A percentile compares a stretch with the other conserved stretches of the same genome.
phyloP scores from a whole-genome alignment of 1,140 invertebrate genomes.

The Drosophila watanabei region DNA sequence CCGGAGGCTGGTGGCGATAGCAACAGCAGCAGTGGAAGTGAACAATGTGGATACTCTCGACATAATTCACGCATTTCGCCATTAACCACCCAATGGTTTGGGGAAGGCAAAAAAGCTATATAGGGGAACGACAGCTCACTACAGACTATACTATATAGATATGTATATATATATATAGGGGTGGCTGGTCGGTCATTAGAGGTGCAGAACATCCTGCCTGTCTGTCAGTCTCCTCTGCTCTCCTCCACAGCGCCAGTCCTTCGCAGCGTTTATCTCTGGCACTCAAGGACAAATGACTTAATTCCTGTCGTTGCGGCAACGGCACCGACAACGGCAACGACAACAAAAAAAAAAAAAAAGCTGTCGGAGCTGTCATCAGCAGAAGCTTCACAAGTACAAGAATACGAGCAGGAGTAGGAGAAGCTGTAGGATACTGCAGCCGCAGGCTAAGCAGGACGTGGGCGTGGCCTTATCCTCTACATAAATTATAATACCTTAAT shows the following conservation, averaged over 20 bases:
- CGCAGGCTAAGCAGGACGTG: slow-evolving; percentile 17
- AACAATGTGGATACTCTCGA: slow-evolving; percentile 68
- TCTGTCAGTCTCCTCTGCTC: slow-evolving; percentile 3
- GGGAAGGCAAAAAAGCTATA: slow-evolving; percentile 28
- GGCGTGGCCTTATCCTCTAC: slow-evolving; percentile 18
- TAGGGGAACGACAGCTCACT: neutral
- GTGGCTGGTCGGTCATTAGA: slow-evolving; percentile 43
- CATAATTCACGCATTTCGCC: slow-evolving; percentile 84
- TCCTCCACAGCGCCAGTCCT: slow-evolving; percentile 3
- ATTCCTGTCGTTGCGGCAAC: slow-evolving; percentile 68
- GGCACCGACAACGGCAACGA: slow-evolving; percentile 8
- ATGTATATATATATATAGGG: slow-evolving; percentile 13
- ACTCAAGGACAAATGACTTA: slow-evolving; percentile 84
- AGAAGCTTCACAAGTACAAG: slow-evolving; percentile 32
- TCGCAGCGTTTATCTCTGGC: slow-evolving; percentile 66
- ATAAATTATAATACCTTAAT: slow-evolving; percentile 44
- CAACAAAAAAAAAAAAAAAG: slow-evolving; percentile 42
- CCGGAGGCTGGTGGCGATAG: slow-evolving; percentile 1
- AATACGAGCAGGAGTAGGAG: neutral
- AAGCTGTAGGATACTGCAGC: slow-evolving; percentile 1
- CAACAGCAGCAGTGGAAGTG: slow-evolving; percentile 39
- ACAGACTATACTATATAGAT: neutral
- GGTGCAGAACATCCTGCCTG: slow-evolving; percentile 24
- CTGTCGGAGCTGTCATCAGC: slow-evolving; percentile 54
- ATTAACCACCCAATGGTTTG: slow-evolving; percentile 73